Evolutionary conservation across 1,140 invertebrate species (phyloP).

Genomic region (Temnothorax longispinosus): DNA sequence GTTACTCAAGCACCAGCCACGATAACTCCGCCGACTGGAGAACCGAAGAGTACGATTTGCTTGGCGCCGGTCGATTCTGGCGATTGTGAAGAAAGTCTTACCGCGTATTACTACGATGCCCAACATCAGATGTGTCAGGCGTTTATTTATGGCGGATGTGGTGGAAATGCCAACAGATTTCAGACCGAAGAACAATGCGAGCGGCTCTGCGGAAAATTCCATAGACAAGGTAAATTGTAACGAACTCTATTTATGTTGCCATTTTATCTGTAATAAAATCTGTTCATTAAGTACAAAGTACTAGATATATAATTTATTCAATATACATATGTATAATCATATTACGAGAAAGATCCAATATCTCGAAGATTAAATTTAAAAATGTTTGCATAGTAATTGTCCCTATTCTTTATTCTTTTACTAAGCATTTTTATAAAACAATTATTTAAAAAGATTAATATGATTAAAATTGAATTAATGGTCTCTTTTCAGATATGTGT

Average conservation of each 20-base stretch:
- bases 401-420: background rate
- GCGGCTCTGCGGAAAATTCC: slow-evolving; percentile 91
- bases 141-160: slow-evolving; percentile 93
- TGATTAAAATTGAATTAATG: background rate
- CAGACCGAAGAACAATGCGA: slow-evolving; percentile 93
- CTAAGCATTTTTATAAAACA: background rate
- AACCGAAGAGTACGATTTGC: slow-evolving; percentile 86
- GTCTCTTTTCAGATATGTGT: slow-evolving; percentile 87
- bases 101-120: slow-evolving; percentile 92
- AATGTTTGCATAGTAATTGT: background rate
- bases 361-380: background rate
- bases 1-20: background rate
- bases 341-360: background rate
- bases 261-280: background rate
- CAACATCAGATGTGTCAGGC: slow-evolving; percentile 87
- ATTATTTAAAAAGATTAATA: background rate
- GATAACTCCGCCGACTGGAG: background rate
- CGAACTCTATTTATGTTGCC: background rate
- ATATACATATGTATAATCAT: no score
- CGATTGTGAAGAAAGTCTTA: slow-evolving; percentile 89
- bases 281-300: background rate
- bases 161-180: slow-evolving; percentile 94
- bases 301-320: background rate
- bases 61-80: slow-evolving; percentile 88
- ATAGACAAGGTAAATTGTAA: slow-evolving; percentile 88